Percentiles rank a stretch among this genome's conserved stretches.
Conservation (phyloP, 2,888 invertebrate species). For the Globia sparganii region DNA sequence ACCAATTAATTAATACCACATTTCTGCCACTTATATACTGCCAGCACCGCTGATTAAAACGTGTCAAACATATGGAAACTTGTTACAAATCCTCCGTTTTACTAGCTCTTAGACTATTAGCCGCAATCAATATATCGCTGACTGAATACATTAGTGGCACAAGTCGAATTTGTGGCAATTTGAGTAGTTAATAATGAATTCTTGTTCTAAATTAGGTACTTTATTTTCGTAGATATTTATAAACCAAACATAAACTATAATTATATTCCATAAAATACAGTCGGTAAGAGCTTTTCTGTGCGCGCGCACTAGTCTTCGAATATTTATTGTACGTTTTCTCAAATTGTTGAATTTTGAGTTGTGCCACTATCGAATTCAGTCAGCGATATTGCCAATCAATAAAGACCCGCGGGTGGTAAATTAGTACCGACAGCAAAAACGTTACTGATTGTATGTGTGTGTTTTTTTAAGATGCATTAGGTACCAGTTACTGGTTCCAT, state of each 20-base stretch:
- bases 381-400: slow-evolving; percentile 63
- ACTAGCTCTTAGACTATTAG: slow-evolving; percentile 49
- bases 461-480: slow-evolving; percentile 44
- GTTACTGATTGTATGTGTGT: slow-evolving; percentile 36
- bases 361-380: too few species aligned
- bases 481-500: slow-evolving; percentile 17
- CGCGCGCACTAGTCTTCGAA: too few species aligned
- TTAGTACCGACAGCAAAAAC: slow-evolving; percentile 72
- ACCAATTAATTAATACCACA: slow-evolving; percentile 29
- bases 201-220: too few species aligned
- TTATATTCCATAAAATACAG: too few species aligned
- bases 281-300: too few species aligned
- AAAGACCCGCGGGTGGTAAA: slow-evolving; percentile 71
- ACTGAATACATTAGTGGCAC: too few species aligned
- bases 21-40: background rate
- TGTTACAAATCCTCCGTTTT: slow-evolving; percentile 41
- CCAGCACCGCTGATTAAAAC: slow-evolving; percentile 36
- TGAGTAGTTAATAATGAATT: too few species aligned
- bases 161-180: too few species aligned
- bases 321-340: too few species aligned
- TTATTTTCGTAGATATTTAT: too few species aligned
- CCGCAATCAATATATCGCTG: slow-evolving; percentile 52
- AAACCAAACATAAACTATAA: too few species aligned
- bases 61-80: slow-evolving; percentile 34
- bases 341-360: too few species aligned